These are phyloP conservation scores for Idaea biselata DNA, from an alignment of 2,888 invertebrate genomes.

Conservation along the genomic window DNA sequence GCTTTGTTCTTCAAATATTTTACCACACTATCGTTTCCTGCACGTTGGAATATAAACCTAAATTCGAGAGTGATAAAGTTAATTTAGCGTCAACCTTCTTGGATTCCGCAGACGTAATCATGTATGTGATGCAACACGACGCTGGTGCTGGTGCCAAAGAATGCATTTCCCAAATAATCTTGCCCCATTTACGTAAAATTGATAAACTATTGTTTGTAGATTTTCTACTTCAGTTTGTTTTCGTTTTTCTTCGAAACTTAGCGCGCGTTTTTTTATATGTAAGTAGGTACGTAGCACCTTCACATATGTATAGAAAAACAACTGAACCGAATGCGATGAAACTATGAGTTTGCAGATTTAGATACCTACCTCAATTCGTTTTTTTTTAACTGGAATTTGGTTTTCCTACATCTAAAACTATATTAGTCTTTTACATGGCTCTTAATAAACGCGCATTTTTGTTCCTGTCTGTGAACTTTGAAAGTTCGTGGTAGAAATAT, in stretches of 20 bases:
- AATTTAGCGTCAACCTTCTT: neutral
- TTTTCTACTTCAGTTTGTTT: neutral
- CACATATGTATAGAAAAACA: too few relatives aligned
- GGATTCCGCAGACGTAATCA: neutral
- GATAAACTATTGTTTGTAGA: neutral
- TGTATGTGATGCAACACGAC: conserved; percentile 12
- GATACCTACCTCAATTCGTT: too few relatives aligned
- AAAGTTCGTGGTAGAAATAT: too few relatives aligned
- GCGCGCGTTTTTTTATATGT: too few relatives aligned
- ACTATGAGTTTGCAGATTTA: too few relatives aligned
- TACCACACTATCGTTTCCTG: neutral
- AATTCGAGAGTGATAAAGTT: neutral
- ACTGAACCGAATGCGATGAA: too few relatives aligned
- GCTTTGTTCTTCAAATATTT: neutral
- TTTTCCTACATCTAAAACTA: too few relatives aligned
- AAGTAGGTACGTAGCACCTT: too few relatives aligned
- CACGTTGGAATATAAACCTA: neutral
- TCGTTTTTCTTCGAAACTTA: neutral
- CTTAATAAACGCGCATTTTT: too few relatives aligned
- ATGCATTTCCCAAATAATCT: conserved; percentile 27
- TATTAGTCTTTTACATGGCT: too few relatives aligned
- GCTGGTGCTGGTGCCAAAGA: conserved; percentile 36
- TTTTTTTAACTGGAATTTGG: too few relatives aligned
- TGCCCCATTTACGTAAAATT: conserved; percentile 7
- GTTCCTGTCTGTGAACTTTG: too few relatives aligned